Evolutionary conservation across 2,797 vertebrate species (phyloP), one percentile per base, ranked within the genome.

Genomic region (Spondyliosoma cantharus): DNA sequence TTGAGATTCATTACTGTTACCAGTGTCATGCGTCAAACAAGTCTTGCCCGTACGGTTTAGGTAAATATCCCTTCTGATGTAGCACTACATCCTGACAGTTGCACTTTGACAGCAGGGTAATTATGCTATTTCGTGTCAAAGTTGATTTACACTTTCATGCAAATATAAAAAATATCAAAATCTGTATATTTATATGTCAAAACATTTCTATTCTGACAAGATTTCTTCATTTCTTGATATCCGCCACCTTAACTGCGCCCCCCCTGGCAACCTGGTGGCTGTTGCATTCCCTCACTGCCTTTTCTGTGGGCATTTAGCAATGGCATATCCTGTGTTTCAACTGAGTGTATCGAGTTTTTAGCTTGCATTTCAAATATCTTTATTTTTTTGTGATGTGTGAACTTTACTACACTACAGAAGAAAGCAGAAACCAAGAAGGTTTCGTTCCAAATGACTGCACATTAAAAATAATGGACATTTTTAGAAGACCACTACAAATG

Each of bases 251-350:
- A 61, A 60, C 74, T 54, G 53, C 70, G 59, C 71, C 81, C 29
- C 29, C 54, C 58, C 64, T 58, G 74, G 77, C 32, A 74, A 32
- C 43, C 62, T 75, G 42, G 49, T 71, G 77, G 71, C 64, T 64
- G 60, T 57, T 58, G 16, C 4, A 8, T 73, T 27, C 19, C 45
- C 58, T 81, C 68, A 68, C 66, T 78, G 71, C 74, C 80, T 79
- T 78, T 78, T 65, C 27, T 80, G 64, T 81, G 79, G 86, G 84
- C 85, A 90, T 88, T 90, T 82, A 48, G 29, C 52, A 24, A 49
- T n/a, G 29, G 54, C 73, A 71, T 56, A 75, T 76, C 61, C 68
- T 74, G 45, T 78, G 70, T 85, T 87, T 80, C 13, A 60, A 12
- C 57, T 56, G 24, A 60, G 20, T 65, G 17, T 71, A 27, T 73